Percentiles rank a stretch among this genome's conserved stretches.
These are phyloP conservation scores for Lepidonotus clava DNA, from an alignment of 2,888 invertebrate species.

Conservation along the genomic window DNA sequence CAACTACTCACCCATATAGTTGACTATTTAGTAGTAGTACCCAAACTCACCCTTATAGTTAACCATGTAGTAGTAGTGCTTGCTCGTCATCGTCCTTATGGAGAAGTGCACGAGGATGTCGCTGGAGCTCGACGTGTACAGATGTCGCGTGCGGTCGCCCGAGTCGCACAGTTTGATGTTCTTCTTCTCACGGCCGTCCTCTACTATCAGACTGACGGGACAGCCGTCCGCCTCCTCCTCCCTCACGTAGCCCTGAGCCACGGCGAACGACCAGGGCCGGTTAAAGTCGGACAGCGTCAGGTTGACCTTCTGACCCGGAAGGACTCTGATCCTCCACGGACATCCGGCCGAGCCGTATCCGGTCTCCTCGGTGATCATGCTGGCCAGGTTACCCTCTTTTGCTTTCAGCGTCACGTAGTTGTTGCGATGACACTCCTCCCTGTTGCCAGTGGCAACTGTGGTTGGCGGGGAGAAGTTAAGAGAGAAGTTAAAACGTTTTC, in stretches of 20 bases:
- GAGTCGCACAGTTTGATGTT: constrained; percentile 20
- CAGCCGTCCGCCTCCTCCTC: background rate
- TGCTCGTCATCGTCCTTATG: background rate
- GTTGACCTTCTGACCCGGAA: constrained; percentile 46
- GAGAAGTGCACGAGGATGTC: constrained; percentile 47
- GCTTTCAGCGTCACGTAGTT: constrained; percentile 25
- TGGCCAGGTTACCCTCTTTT: constrained; percentile 28
- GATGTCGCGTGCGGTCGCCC: constrained; percentile 12
- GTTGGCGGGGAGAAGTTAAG: background rate
- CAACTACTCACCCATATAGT: too few relatives aligned
- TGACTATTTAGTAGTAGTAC: too few relatives aligned
- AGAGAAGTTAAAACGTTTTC: background rate
- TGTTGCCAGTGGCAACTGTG: constrained; percentile 35
- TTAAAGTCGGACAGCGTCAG: constrained; percentile 50
- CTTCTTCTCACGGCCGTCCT: constrained; percentile 29
- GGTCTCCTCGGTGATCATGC: constrained; percentile 39
- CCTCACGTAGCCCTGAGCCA: constrained; percentile 52
- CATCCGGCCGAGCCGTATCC: constrained; percentile 39
- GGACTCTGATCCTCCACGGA: constrained; percentile 36
- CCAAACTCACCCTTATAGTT: constrained; percentile 18
- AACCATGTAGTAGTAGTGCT: constrained; percentile 46
- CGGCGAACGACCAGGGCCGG: constrained; percentile 57
- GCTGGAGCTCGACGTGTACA: constrained; percentile 13
- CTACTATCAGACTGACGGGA: constrained; percentile 21
- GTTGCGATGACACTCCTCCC: constrained; percentile 49